Conservation (phyloP, 1,140 invertebrate genomes). For the Bombus superbus region DNA sequence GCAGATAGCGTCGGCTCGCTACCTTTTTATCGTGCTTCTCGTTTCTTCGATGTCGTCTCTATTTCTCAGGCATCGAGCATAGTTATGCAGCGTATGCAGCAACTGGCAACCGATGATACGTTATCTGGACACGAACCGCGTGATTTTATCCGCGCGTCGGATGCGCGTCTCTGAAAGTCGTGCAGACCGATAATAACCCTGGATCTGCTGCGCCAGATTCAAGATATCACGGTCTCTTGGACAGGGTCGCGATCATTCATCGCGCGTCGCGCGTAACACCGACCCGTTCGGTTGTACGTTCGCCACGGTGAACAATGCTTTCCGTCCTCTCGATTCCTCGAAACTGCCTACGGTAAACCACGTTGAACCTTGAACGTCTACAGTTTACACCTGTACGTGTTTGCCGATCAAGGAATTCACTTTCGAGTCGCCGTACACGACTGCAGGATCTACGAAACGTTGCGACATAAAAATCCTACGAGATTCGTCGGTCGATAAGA, state of each 20-base stretch:
- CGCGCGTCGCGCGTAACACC: constrained; percentile 33
- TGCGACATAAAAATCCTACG: background rate
- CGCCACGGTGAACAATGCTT: constrained; percentile 54
- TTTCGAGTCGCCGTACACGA: background rate
- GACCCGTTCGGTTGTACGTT: constrained; percentile 42
- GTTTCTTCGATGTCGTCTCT: background rate
- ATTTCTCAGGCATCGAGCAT: background rate
- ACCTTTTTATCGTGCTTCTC: background rate
- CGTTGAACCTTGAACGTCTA: background rate
- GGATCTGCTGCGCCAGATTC: constrained; percentile 47
- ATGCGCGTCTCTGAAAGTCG: background rate
- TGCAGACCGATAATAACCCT: constrained; percentile 53
- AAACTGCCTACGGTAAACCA: background rate
- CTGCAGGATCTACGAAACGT: too few species aligned
- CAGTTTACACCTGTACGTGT: background rate
- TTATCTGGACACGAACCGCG: constrained; percentile 56
- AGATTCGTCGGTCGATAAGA: background rate
- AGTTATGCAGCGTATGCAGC: background rate
- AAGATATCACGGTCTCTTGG: constrained; percentile 51
- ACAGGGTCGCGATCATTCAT: constrained; percentile 63
- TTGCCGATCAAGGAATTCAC: constrained; percentile 1
- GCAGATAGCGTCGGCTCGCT: background rate
- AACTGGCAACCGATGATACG: constrained; percentile 23
- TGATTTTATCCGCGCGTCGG: constrained; percentile 65
- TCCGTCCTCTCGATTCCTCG: constrained; percentile 16